Evolutionary conservation across 1,140 invertebrate genomes (phyloP).

Genomic region (Kradibia gibbosae): DNA sequence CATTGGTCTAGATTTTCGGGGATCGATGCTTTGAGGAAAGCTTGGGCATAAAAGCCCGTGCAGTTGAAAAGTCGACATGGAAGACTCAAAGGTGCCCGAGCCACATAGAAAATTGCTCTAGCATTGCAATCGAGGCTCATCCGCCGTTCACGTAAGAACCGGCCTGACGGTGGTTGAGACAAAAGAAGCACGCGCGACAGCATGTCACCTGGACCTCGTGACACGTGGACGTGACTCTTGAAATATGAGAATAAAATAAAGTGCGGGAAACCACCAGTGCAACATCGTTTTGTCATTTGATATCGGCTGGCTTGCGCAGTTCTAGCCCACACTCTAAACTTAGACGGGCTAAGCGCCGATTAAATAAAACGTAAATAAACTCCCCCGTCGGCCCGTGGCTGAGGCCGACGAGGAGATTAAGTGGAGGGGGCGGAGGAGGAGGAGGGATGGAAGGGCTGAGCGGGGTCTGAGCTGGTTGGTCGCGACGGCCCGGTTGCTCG

Average conservation of each 20-base stretch:
- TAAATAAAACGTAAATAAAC: slow-evolving; percentile 67
- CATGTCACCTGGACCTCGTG: neutral
- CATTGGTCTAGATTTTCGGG: too few species aligned
- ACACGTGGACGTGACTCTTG: neutral
- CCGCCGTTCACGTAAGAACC: too few species aligned
- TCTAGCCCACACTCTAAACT: slow-evolving; percentile 50
- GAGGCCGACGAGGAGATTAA: neutral
- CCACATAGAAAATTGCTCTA: too few species aligned
- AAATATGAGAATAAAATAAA: neutral
- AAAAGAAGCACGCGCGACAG: too few species aligned
- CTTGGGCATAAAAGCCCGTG: too few species aligned
- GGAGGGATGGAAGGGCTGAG: neutral
- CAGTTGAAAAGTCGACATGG: too few species aligned
- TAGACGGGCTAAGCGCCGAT: slow-evolving; percentile 56
- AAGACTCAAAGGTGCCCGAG: too few species aligned
- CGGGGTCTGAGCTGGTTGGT: neutral
- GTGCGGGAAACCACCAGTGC: neutral
- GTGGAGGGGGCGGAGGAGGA: neutral
- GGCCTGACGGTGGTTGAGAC: too few species aligned
- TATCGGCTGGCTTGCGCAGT: slow-evolving; percentile 5
- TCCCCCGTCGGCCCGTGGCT: slow-evolving; percentile 28
- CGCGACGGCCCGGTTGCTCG: too few species aligned
- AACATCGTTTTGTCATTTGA: slow-evolving; percentile 43
- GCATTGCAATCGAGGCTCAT: too few species aligned
- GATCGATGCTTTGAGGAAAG: too few species aligned